Base-by-base conservation (phyloP, 2,888 invertebrate species). In the Drosophila lacicola region DNA sequence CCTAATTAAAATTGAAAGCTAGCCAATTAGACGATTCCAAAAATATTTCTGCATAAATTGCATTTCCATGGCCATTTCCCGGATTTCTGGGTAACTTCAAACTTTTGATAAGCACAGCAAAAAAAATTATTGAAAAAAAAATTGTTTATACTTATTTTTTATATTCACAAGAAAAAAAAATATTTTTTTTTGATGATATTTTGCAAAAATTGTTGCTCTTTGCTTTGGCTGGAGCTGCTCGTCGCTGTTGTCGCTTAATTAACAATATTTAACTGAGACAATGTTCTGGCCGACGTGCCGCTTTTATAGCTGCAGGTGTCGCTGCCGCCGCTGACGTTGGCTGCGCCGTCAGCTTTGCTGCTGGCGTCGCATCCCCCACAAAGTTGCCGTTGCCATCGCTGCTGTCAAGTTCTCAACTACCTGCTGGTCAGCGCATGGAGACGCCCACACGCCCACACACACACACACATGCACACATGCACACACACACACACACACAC, bases 261-360 rank as follows among this genome's bases (percentile, higher is more conserved):
- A 82, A 80, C 80, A 81, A 73, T 70, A 60, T 72, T 86, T 80
- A 77, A 89, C 90, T 90, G 89, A 90, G 86, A 80, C 88, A 83
- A 73, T 77, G 80, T 76, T 76, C 75, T 46, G 60, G 53, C 67
- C 51, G 61, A 42, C 70, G 64, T 36, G 68, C 72, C 54, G 74
- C 90, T 90, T 90, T 90, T 90, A 90, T 90, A 90, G 84, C 69
- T 68, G 62, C 82, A 80, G 65, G 60, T 58, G 29, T 44, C 25
- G 44, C 53, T 51, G 62, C 14, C 44, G 57, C 10, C 33, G 54
- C 17, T 33, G 55, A 19, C 63, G 72, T 34, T 17, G 63, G 17
- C 62, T 45, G n/a, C 46, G 60, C 14, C 19, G 63, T n/a, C 47
- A 14, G 8, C 46, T 62, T 6, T 13, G 62, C 45, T 50, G 55